phyloP scores from a whole-genome alignment of 2,797 vertebrate genomes.

The Graptemys geographica region DNA sequence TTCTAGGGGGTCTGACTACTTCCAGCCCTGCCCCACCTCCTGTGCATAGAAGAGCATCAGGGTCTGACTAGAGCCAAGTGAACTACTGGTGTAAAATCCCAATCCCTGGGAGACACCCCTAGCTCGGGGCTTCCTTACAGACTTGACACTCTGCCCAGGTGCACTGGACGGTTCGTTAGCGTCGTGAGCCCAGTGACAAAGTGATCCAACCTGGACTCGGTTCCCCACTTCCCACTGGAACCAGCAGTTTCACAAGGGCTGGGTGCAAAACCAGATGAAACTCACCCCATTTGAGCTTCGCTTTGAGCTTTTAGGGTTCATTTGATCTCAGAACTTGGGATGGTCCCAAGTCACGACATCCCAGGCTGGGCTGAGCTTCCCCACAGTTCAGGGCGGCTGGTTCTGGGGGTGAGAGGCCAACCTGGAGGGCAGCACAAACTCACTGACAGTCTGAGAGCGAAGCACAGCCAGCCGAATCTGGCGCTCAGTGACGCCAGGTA shows the following conservation, averaged over 20 bases:
- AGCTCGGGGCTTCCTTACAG: background rate
- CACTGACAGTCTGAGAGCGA: background rate
- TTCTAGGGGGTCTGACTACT: background rate
- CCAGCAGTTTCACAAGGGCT: background rate
- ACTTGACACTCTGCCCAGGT: background rate
- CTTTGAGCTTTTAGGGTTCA: no score
- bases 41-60: no score
- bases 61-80: background rate
- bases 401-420: background rate
- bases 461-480: no score
- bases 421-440: background rate
- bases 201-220: no score
- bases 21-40: background rate
- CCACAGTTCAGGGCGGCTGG: background rate
- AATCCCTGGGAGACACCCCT: background rate
- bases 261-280: background rate
- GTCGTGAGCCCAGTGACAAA: background rate
- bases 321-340: no score
- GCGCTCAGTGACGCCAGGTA: background rate
- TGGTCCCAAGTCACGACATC: background rate
- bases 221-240: background rate
- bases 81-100: background rate
- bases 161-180: background rate
- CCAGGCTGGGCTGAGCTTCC: background rate
- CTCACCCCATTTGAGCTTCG: background rate